Base-by-base conservation (phyloP, 2,797 vertebrate species). In the Rhynchotus rufescens region DNA sequence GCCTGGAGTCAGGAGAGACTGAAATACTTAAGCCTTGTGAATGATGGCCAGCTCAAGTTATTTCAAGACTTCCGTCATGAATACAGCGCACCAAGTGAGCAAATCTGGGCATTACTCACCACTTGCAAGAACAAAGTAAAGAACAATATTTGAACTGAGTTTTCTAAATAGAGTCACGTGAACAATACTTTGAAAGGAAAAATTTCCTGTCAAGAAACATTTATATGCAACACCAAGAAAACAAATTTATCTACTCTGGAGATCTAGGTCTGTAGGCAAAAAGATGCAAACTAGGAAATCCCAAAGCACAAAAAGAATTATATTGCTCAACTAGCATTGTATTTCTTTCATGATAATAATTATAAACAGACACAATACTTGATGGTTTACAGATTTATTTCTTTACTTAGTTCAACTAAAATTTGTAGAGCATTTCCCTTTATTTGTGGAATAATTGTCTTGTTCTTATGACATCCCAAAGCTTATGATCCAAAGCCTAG, bases 221-320 rank as follows among this genome's bases (percentile, higher is more conserved):
- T 87, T 89, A 38, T 73, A 71, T 67, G 49, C 6, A 1, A 57
- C 67, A 77, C 68, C 45, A 81, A 72, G 40, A 22, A 80, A 80
- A 89, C 64, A 54, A 61, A 22, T 4, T 59, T 38, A 82, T 78
- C 83, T 84, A 54, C 61, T 91, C 65, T 82, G 83, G 89, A 89
- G 68, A 89, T 89, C 67, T 30, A 74, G 25, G 76, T 93, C 64
- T 88, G 78, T 86, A 93, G 57, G 68, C 68, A 92, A 85, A 93
- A 91, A 80, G 90, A 91, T 74, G 67, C 65, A 71, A 91, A 93
- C 51, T 82, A 88, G 88, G 91, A 94, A 95, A 94, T 96, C 92
- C 93, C 95, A 91, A 93, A 95, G 52, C 95, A 86, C 80, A 72
- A 45, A 77, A 90, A 95, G 89, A 91, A 91, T 88, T 88, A 89